These are phyloP conservation scores for Ammospiza caudacuta DNA, from an alignment of 2,113 vertebrate genomes.

Conservation along the genomic window DNA sequence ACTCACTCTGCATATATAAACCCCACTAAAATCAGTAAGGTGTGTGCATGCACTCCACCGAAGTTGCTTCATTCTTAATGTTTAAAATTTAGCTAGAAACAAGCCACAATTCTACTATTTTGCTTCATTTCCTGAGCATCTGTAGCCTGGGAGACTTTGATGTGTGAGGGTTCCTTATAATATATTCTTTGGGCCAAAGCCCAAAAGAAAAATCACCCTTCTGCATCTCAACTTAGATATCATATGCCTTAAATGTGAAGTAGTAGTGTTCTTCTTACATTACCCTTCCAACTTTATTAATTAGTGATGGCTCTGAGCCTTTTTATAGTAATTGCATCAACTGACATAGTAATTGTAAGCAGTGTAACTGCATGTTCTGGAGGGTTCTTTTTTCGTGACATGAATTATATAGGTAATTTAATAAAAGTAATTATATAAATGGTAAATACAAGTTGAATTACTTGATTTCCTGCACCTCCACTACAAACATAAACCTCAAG, in stretches of 20 bases:
- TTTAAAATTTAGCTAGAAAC: neutral
- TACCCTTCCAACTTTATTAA: constrained; percentile 71
- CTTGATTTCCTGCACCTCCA: constrained; percentile 25
- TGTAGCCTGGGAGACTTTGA: constrained; percentile 55
- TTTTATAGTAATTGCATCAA: constrained; percentile 75
- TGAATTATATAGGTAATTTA: constrained; percentile 66
- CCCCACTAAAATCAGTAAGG: neutral
- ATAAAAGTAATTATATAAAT: constrained; percentile 72
- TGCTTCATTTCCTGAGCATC: constrained; percentile 52
- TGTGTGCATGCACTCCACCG: neutral
- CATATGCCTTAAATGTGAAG: constrained; percentile 19
- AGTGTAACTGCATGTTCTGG: constrained; percentile 65
- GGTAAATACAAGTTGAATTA: constrained; percentile 64
- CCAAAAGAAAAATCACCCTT: constrained; percentile 29
- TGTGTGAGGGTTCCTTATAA: constrained; percentile 58
- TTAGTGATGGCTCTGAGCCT: constrained; percentile 74
- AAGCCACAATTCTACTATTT: neutral
- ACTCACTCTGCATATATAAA: neutral
- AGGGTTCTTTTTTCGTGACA: constrained; percentile 55
- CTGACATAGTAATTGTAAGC: constrained; percentile 72
- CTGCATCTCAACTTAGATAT: constrained; percentile 21
- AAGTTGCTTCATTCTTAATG: neutral
- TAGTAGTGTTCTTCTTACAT: constrained; percentile 21
- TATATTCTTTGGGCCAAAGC: constrained; percentile 19
- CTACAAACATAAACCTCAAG: constrained; percentile 27